These are phyloP conservation scores for Chionomys nivalis DNA, from an alignment of 2,113 vertebrate species.

Conservation along the genomic window DNA sequence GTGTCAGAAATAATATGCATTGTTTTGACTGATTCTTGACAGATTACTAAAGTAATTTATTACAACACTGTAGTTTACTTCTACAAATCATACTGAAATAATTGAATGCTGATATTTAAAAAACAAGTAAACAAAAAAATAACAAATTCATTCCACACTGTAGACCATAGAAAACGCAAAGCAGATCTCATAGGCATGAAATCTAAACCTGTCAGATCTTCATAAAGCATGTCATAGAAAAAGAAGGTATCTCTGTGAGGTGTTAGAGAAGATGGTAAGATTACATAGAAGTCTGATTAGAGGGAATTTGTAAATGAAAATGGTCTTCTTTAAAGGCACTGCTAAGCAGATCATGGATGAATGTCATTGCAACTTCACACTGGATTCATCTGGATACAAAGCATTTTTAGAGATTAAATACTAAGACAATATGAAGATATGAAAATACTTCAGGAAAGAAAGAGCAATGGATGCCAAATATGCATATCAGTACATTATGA, in stretches of 20 bases:
- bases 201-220: background rate
- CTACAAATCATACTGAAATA: background rate
- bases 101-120: background rate
- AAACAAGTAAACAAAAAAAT: background rate
- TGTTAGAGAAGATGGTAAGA: constrained; percentile 13
- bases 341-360: background rate
- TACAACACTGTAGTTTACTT: background rate
- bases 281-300: background rate
- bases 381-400: background rate
- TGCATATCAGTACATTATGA: background rate
- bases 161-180: background rate
- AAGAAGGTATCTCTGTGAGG: background rate
- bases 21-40: background rate
- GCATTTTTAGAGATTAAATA: background rate
- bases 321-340: background rate
- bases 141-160: background rate
- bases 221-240: background rate
- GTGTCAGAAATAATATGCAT: background rate
- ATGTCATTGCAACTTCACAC: background rate
- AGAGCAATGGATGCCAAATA: background rate
- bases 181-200: background rate
- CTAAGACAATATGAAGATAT: background rate
- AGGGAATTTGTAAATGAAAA: background rate
- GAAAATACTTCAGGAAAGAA: background rate
- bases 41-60: background rate